These are phyloP conservation scores for Drosophila fulvimacula DNA, from an alignment of 2,888 invertebrate species.

Conservation along the genomic window DNA sequence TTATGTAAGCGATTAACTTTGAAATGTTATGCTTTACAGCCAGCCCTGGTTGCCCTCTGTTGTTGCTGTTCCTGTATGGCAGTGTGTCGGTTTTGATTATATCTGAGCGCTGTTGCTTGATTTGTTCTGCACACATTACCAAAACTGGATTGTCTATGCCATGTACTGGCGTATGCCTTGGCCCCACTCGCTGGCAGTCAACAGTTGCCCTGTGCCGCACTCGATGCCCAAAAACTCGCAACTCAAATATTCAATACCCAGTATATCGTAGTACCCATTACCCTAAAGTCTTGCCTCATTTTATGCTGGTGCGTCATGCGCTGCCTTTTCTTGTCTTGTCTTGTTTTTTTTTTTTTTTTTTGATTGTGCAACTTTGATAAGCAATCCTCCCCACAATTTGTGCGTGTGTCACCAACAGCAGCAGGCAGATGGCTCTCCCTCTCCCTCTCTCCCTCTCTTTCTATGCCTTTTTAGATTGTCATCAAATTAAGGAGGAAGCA, in stretches of 20 bases:
- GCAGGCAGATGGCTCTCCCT: constrained; percentile 47
- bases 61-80: constrained; percentile 2
- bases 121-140: constrained; percentile 81
- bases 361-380: constrained; percentile 78
- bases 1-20: too few relatives aligned
- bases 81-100: constrained; percentile 64
- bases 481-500: constrained; percentile 72
- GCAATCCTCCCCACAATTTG: constrained; percentile 58
- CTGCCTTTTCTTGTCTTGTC: constrained; percentile 7
- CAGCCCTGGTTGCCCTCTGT: constrained; percentile 43
- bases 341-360: constrained; percentile 29
- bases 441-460: not conserved
- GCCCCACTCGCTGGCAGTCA: constrained; percentile 48
- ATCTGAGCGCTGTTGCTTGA: constrained; percentile 70
- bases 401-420: constrained; percentile 67
- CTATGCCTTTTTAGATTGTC: constrained; percentile 55
- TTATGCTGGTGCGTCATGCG: constrained; percentile 68
- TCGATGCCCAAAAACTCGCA: constrained; percentile 15
- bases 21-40: not conserved
- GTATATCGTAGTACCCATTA: constrained; percentile 41
- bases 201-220: constrained; percentile 23
- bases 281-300: constrained; percentile 37
- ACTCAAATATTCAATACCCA: constrained; percentile 26
- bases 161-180: constrained; percentile 41
- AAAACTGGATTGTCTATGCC: constrained; percentile 72